Percentiles rank a stretch among this genome's conserved stretches.
phyloP scores from a whole-genome alignment of 1,140 invertebrate species.

The Drosophila seguyi region DNA sequence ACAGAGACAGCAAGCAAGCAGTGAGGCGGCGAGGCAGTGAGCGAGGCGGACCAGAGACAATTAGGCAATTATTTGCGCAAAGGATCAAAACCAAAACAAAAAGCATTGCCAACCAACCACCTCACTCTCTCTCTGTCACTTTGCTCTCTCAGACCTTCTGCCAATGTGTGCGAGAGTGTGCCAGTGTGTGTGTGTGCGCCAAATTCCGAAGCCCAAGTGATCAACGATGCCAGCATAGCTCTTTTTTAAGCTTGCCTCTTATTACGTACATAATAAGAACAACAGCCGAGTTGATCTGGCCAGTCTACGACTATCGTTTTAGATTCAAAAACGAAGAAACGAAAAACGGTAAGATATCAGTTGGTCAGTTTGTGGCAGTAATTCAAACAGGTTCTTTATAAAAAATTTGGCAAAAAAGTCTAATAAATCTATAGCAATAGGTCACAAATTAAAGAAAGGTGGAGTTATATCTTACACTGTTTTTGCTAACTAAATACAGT shows the following conservation, averaged over 20 bases:
- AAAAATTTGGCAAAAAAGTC: neutral
- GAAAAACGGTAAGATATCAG: too few relatives aligned
- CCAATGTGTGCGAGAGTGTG: slow-evolving; percentile 31
- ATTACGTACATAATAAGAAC: neutral
- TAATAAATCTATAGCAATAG: neutral
- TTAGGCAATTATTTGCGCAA: slow-evolving; percentile 85
- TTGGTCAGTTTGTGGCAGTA: too few relatives aligned
- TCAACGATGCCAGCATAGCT: slow-evolving; percentile 3
- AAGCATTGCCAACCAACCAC: slow-evolving; percentile 56
- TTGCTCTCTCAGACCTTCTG: slow-evolving; percentile 1
- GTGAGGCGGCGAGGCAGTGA: slow-evolving; percentile 16
- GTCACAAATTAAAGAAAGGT: neutral
- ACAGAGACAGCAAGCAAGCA: slow-evolving; percentile 8
- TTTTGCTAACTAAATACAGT: too few relatives aligned
- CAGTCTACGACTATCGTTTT: neutral
- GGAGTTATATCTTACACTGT: too few relatives aligned
- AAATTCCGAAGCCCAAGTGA: slow-evolving; percentile 42
- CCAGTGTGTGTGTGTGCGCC: slow-evolving; percentile 20
- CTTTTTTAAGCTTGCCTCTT: slow-evolving; percentile 4
- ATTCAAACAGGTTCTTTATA: too few relatives aligned
- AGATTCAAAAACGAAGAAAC: neutral
- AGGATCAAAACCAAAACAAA: slow-evolving; percentile 84
- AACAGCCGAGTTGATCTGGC: slow-evolving; percentile 1
- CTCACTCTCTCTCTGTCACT: slow-evolving; percentile 2
- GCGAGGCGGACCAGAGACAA: slow-evolving; percentile 74